Base-by-base conservation (phyloP, 1,140 invertebrate genomes). In the Hylaeus volcanicus region DNA sequence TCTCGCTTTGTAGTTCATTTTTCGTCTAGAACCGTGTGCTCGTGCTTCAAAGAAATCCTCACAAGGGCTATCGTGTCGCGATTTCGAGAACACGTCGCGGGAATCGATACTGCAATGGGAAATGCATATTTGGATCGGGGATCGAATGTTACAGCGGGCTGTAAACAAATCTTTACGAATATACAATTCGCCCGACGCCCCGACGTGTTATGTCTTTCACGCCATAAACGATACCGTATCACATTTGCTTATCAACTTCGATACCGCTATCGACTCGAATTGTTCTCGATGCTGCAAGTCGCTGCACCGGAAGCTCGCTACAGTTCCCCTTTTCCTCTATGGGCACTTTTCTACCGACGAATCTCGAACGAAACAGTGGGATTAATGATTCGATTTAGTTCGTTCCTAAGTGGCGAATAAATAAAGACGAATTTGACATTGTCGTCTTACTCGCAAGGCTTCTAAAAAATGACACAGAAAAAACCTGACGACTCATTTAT, bases 161-260 rank as follows among this genome's bases (percentile, higher is more conserved):
- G 66, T 87, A 76, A 85, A 75, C 83, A 86, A 41, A 88, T 84
- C 80, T 78, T 83, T 77, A 82, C 82, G 75, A 82, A 84, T 73
- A 39, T 64, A 41, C 66, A 68, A 41, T 77, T 60, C 37, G 60
- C 9, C 58, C 69, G 64, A 6, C 43, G 43, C 15, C 63, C 15
- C 56, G 71, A 55, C 37, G 73, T 92, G 91, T 92, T 92, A 91
- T 90, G 91, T 93, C 91, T 92, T 92, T 88, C 88, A 83, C 65
- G 61, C 86, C 26, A 26, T 87, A 88, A 64, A 89, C 86, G 91
- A 88, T 91, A 92, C 89, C 90, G 86, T 90, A 92, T 93, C 91
- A 86, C 87, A 45, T 79, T 76, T 66, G 81, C 92, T 93, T 92
- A 92, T 92, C 92, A 89, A 61, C 81, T 79, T 88, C 90, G 91